Base-by-base conservation (phyloP, 2,797 vertebrate species). In the Channallabes apus region DNA sequence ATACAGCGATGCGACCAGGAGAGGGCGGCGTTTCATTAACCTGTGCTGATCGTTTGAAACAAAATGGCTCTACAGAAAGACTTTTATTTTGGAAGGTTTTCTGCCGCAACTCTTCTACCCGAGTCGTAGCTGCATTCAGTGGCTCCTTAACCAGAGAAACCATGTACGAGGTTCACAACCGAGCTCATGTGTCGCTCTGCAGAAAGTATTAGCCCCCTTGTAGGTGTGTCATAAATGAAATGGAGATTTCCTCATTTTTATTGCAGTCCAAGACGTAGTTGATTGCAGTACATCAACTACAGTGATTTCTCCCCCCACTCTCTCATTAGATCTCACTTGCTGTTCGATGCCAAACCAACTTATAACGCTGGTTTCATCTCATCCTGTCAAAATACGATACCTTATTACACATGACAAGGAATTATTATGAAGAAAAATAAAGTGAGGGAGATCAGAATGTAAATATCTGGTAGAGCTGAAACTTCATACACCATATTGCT, bases 11-110 rank as follows among this genome's bases (percentile, higher is more conserved):
- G 71, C 27, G 71, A 82, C 92, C 95, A 94, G 90, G 84, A 92
- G 94, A 87, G 91, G 94, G 93, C 91, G 91, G 88, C 79, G 46
- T 91, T 35, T 65, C 17, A 65, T 12, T 62, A 15, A 58, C 14
- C 24, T 38, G 7, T 0, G 4, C 35, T 5, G n/a, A 64, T 15
- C 6, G 9, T 15, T 15, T 27, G 41, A 8, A 32, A 77, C 75
- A 41, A 38, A 7, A 38, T 4, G 59, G 5, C 12, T 38, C 4
- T 46, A 46, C 4, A n/a, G 12, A n/a, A 32, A n/a, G 32, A 79
- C 76, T 79, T 79, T 6, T 38, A 79, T 2, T 79, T 79, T 79
- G 76, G 58, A 7, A 78, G 77, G 61, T 29, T 65, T 80, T n/a
- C 61, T 65, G 38, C 15, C 46, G 20, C 56, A 35, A 2, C 18